These are phyloP conservation scores for Ailurus styani DNA, from an alignment of 2,113 vertebrate genomes.

Conservation along the genomic window DNA sequence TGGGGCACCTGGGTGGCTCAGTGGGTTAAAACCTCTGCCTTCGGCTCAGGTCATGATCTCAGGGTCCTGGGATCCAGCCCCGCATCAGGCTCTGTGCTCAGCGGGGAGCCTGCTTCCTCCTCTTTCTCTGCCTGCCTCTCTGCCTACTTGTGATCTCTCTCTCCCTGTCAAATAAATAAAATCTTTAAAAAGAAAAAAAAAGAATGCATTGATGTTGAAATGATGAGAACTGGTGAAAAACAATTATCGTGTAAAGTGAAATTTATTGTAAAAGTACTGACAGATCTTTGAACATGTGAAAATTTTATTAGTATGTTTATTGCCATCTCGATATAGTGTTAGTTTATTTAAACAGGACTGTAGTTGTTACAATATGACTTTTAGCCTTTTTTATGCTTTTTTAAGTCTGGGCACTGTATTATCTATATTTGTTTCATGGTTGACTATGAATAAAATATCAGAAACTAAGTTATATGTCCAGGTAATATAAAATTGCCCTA, in stretches of 20 bases:
- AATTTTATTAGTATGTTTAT: not conserved
- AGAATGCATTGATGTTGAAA: not conserved
- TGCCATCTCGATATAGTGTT: not conserved
- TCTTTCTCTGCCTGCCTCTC: too few species aligned
- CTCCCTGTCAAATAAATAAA: too few species aligned
- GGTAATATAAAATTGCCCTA: conserved; percentile 33
- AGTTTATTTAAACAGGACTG: not conserved
- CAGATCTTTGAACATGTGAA: conserved; percentile 12
- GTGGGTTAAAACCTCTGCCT: too few species aligned
- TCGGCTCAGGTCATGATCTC: too few species aligned
- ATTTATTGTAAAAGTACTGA: conserved; percentile 16
- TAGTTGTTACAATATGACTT: not conserved
- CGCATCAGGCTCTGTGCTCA: too few species aligned
- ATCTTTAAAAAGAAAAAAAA: too few species aligned
- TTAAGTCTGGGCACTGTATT: conserved; percentile 31
- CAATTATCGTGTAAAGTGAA: conserved; percentile 1
- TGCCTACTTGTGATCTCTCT: too few species aligned
- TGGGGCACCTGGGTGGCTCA: too few species aligned
- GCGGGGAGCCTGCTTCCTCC: too few species aligned
- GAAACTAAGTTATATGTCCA: conserved; percentile 12
- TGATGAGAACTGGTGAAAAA: not conserved
- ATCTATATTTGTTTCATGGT: conserved; percentile 41
- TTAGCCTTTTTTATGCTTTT: conserved; percentile 13
- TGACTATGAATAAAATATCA: conserved; percentile 51
- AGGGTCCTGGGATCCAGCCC: too few species aligned